Base-by-base conservation (phyloP, 2,888 invertebrate genomes). In the Idaea aversata region DNA sequence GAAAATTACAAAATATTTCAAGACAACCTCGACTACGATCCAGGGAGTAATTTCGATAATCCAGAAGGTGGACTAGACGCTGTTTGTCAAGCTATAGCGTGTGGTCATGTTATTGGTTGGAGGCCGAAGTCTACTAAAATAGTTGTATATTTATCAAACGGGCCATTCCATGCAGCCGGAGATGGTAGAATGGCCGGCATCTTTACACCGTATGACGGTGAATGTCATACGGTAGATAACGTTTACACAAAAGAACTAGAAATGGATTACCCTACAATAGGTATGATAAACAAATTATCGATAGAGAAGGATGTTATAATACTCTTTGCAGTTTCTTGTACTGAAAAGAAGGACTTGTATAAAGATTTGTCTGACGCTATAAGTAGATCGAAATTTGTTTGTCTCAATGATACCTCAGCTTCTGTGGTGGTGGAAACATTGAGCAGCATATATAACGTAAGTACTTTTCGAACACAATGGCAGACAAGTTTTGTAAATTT, bases 51-150 rank as follows among this genome's bases (percentile, higher is more conserved):
- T 84, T 80, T 95, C 65, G 97, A 97, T 79, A 78, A 86, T 0
- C 97, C 96, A 0, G 98, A 98, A 88, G 97, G 97, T 6, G 97
- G 97, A 0, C 94, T 98, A 62, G 98, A 98, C 83, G 98, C 97
- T 4, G 93, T 98, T 35, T 96, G 98, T 93, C 98, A 98, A 88
- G 88, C 82, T 0, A 80, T 91, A 68, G 95, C 95, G 5, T 96
- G 96, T 77, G 87, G 94, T 71, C 76, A 95, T 15, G 85, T 94
- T 74, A 96, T 97, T 75, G 96, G 96, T 15, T 98, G 98, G 98
- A 91, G 98, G 72, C 84, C 93, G 0, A 93, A 95, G 63, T 96
- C 97, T 0, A 93, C 97, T 67, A 96, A 96, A 85, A 94, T 98
- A 73, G 83, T 98, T 59, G 94, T 98, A 0, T 95, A 97, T 74